Evolutionary conservation across 1,140 invertebrate species (phyloP), one percentile per base, ranked within the genome.

Genomic region (Euglossa dilemma): DNA sequence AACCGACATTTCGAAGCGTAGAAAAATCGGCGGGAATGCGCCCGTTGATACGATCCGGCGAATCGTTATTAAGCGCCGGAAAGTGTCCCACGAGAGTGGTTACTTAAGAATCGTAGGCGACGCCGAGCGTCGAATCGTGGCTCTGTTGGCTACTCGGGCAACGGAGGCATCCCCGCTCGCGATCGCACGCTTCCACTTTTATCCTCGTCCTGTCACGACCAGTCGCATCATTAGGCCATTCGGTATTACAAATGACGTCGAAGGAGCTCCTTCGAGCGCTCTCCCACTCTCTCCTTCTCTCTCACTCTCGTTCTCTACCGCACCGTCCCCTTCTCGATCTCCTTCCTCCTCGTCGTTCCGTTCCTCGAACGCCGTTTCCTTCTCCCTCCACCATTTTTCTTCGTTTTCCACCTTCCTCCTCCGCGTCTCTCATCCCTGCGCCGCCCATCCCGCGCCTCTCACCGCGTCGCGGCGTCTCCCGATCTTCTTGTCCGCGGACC

Each of bases 231-330:
- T 91, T 91, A 91, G 89, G 86, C 87, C 86, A 85, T 89, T 83
- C 86, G 79, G 85, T 87, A 91, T 91, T 90, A 90, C 90, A 90
- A 90, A 91, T 87, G 89, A 90, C 86, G 85, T 90, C 86, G 80
- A 87, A 84, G 83, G 69, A 79, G 72, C 76, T 76, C 36, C 87
- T 54, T 23, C 66, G 67, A 52, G 73, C 70, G 64, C 66, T 77
- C 59, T 79, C 80, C 63, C 76, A 84, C 64, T 63, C 75, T 79
- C 76, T 67, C 72, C n/a, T 82, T 56, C 71, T 20, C 67, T 50
- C 50, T 71, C 20, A 11, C 67, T 8, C 14, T 50, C 54, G 16
- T 43, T 69, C 63, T 61, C 20, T 57, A 28, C 56, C 82, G 25
- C 12, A n/a, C 56, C 54, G 23, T 59, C 67, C 54, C 50, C 36